Base-by-base conservation (phyloP, 2,888 invertebrate genomes). In the Drosophila melanosoma region DNA sequence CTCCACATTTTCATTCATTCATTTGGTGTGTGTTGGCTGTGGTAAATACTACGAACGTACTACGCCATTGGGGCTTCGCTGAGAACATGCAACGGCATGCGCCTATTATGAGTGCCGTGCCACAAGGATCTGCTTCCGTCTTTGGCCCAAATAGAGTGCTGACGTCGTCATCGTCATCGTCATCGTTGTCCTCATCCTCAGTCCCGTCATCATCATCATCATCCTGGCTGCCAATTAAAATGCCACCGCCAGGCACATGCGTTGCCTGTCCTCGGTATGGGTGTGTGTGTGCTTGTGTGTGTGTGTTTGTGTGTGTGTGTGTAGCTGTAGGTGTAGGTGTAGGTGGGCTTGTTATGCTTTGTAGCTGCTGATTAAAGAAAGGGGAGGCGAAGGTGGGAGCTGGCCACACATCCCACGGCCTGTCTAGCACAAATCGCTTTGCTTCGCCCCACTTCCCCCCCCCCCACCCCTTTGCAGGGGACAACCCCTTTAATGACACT, bases 221-320 rank as follows among this genome's bases (percentile, higher is more conserved):
- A 72, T 81, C 65, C 83, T 79, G 74, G 75, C 78, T 89, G 87
- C 89, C 89, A 89, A 89, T 89, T 89, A 89, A 89, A 89, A 89
- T 89, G 84, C 81, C 81, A 84, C 89, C 90, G 84, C 82, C 78
- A 89, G 89, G 88, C 82, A 82, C 70, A 83, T 79, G 80, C 72
- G 68, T 51, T n/a, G 3, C 6, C 23, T 35, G 17, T 15, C 11
- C 35, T 15, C 8, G 7, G 26, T 12, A 7, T 36, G 53, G 11
- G n/a, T 38, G 23, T 36, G 54, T 17, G 1, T 49, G 12, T 67
- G 54, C 53, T 36, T 60, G n/a, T 49, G 29, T 32, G 38, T 35
- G 23, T n/a, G 26, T 53, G 38, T 49, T 54, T 67, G 40, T 52
- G 20, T 58, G 40, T 56, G 7, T 60, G 32, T 48, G n/a, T 70